Base-by-base conservation (phyloP, 2,888 invertebrate species). In the Aporophyla nigra region DNA sequence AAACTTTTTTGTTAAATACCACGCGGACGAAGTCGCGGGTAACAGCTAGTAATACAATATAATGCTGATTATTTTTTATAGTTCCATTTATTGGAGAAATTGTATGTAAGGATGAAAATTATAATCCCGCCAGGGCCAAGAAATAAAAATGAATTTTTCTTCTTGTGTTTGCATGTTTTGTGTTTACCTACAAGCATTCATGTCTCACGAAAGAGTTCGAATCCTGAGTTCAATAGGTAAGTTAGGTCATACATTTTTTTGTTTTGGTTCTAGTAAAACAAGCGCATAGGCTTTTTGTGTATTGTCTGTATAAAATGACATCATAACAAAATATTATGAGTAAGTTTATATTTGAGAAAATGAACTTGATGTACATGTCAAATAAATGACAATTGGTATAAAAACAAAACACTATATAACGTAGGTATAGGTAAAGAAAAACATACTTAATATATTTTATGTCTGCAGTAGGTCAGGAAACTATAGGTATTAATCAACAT, bases 391-490 rank as follows among this genome's bases (percentile, higher is more conserved):
- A 51, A 53, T 46, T 21, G 19, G 19, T 1, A 10, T 6, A 43
- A 62, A 46, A 21, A 56, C 19, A 54, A 49, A 49, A 40, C 1
- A 49, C 43, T n/a, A 21, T 2, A 10, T 24, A n/a, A 7, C 2
- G 12, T 10, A 7, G 9, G 9, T 5, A 1, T 56, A 58, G 5
- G 12, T n/a, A 74, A 66, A 54, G 21, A 24, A 19, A 16, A 16
- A 69, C n/a, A 14, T 72, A 19, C 33, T 33, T 33, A 69, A 24
- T 21, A 27, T 49, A 76, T 33, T 43, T 21, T 53, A 10, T 24
- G 49, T 76, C 19, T 65, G 58, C 14, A 4, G n/a, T 68, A 65
- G 59, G 82, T 80, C 70, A 71, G 56, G 51, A 68, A 58, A 58
- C 69, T 70, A 53, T 59, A 58, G 6, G 54, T 51, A 65, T 53